Evolutionary conservation across 2,888 invertebrate species (phyloP).

Genomic region (Ectemnius lituratus): DNA sequence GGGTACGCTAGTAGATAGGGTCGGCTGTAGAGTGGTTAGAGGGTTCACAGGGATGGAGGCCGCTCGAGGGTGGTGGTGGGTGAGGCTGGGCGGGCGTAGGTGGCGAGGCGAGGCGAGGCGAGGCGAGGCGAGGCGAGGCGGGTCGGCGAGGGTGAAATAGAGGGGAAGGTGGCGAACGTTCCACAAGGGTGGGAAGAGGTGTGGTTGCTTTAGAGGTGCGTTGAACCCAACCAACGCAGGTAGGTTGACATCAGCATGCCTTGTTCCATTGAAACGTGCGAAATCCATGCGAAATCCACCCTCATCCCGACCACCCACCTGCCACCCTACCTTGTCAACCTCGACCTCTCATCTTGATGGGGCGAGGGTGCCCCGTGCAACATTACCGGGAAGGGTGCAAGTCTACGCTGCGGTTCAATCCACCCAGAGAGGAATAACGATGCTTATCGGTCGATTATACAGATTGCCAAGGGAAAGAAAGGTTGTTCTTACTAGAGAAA

Average conservation of each 20-base stretch:
- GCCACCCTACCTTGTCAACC: constrained; percentile 13
- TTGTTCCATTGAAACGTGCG: constrained; percentile 75
- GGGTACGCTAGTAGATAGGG: constrained; percentile 65
- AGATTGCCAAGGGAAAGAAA: constrained; percentile 23
- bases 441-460: constrained; percentile 18
- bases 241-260: constrained; percentile 75
- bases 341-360: constrained; percentile 4
- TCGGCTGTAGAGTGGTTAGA: constrained; percentile 66
- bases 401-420: neutral
- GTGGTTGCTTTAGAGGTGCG: constrained; percentile 77
- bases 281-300: constrained; percentile 74
- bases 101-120: constrained; percentile 53
- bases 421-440: constrained; percentile 37
- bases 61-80: constrained; percentile 53
- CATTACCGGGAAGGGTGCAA: neutral
- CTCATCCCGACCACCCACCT: constrained; percentile 14
- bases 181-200: constrained; percentile 73
- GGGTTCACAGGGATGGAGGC: constrained; percentile 61
- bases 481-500: constrained; percentile 47
- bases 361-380: neutral
- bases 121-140: constrained; percentile 57
- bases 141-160: constrained; percentile 61
- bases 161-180: constrained; percentile 70
- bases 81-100: constrained; percentile 44
- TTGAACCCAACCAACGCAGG: constrained; percentile 75